Percentiles rank a stretch among this genome's conserved stretches.
Conservation (phyloP, 1,140 invertebrate species). For the Solenopsis invicta region DNA sequence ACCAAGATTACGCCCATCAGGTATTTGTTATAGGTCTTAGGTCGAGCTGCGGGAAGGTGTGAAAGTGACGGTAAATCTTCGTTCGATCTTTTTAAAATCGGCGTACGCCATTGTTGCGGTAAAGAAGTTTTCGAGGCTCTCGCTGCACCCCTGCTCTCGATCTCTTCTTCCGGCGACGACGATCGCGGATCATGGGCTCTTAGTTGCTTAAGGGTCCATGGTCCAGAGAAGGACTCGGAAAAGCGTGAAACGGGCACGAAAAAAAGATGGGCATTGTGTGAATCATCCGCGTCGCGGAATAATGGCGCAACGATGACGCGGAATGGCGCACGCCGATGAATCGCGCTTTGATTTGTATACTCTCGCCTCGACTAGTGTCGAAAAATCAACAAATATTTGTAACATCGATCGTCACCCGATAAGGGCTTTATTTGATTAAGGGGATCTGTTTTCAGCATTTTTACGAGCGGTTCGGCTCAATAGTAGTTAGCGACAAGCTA, state of each 20-base stretch:
- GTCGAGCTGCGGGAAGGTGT: constrained; percentile 81
- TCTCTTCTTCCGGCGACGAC: constrained; percentile 70
- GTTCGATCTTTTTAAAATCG: constrained; percentile 84
- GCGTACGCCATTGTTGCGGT: constrained; percentile 83
- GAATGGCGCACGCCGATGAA: constrained; percentile 58
- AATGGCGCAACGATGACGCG: constrained; percentile 61
- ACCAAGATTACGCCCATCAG: constrained; percentile 83
- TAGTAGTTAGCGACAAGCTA: constrained; percentile 53
- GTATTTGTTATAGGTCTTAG: constrained; percentile 84
- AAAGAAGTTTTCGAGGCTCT: constrained; percentile 84
- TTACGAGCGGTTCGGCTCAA: constrained; percentile 56
- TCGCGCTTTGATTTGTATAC: constrained; percentile 42
- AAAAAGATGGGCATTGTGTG: constrained; percentile 51
- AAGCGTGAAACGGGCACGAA: constrained; percentile 47
- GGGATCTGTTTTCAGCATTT: constrained; percentile 64
- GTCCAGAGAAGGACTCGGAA: constrained; percentile 34
- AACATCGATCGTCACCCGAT: constrained; percentile 55
- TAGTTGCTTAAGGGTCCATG: constrained; percentile 80
- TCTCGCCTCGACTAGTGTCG: constrained; percentile 9
- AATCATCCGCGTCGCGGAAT: constrained; percentile 45
- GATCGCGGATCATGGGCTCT: constrained; percentile 78
- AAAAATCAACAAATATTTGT: constrained; percentile 66
- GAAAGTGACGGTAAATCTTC: constrained; percentile 84
- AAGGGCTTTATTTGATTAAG: constrained; percentile 59
- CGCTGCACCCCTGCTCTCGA: constrained; percentile 42